Conservation (phyloP, 2,797 vertebrate genomes). For the Champsocephalus gunnari region DNA sequence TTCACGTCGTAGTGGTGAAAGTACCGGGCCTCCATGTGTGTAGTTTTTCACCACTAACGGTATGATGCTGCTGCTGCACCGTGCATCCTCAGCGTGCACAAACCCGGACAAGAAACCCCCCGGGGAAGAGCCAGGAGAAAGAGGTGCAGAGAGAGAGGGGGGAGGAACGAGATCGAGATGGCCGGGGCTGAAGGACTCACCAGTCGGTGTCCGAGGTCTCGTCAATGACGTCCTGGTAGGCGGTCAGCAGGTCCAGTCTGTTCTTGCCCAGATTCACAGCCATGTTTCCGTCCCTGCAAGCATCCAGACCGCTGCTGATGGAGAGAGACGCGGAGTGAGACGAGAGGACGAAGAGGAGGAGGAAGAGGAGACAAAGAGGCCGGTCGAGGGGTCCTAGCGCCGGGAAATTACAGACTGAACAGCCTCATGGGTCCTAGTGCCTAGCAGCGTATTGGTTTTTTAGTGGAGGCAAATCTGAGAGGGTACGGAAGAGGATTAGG, state of each 20-base stretch:
- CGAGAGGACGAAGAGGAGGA: slow-evolving; percentile 45
- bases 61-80: not conserved
- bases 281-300: slow-evolving; percentile 81
- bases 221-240: slow-evolving; percentile 96
- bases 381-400: slow-evolving; percentile 49
- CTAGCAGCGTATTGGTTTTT: not conserved
- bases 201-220: slow-evolving; percentile 93
- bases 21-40: not conserved
- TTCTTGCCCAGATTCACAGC: slow-evolving; percentile 94
- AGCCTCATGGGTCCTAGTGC: slow-evolving; percentile 22
- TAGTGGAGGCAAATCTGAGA: too few species aligned
- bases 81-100: slow-evolving; percentile 51
- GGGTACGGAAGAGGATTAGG: too few species aligned
- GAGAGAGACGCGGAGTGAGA: slow-evolving; percentile 75
- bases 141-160: not conserved
- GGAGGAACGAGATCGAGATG: not conserved
- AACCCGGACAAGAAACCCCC: slow-evolving; percentile 9
- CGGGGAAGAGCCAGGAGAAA: not conserved
- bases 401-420: too few species aligned
- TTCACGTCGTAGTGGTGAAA: not conserved
- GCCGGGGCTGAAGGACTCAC: slow-evolving; percentile 81
- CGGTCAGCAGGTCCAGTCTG: slow-evolving; percentile 94
- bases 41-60: not conserved
- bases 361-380: slow-evolving; percentile 81
- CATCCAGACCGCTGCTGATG: slow-evolving; percentile 82